Evolutionary conservation across 2,797 vertebrate species (phyloP), one percentile per base, ranked within the genome.

Genomic region (Eospalax fontanierii): DNA sequence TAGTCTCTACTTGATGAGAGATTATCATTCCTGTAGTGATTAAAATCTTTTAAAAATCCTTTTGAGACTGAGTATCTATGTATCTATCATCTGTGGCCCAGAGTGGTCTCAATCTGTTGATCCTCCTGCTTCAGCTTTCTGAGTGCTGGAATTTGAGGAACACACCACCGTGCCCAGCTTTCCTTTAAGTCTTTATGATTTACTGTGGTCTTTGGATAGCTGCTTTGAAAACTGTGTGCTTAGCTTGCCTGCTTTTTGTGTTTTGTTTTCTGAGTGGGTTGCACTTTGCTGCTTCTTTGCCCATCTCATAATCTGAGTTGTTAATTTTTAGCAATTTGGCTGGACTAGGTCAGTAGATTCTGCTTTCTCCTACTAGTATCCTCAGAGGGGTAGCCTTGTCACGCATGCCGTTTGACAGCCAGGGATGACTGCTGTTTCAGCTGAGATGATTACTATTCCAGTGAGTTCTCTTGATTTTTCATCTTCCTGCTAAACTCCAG

Each of bases 211-310:
- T 88, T 89, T 93, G 61, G 91, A 91, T 66, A 78, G 46, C 54
- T 89, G 19, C 73, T 76, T 70, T 85, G 40, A 93, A 82, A 40
- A 15, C 6, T 63, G 28, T 89, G 40, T 70, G 76, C n/a, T n/a
- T n/a, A n/a, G n/a, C n/a, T 71, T 70, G 26, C 73, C 40, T 80
- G 30, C 24, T 35, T 88, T 79, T 71, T 93, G 30, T 79, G 24
- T 35, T 61, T 28, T 61, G 12, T 9, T 24, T 61, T 28, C 22
- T 63, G 7, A 61, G 50, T 80, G 73, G 35, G 33, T 81, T 24
- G 26, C 9, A 85, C 16, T 91, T 93, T 46, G n/a, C 9, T 91
- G n/a, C 75, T 93, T 88, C 59, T 88, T 95, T 80, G 50, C 40
- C 33, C 65, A 22, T 80, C 30, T 91, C 38, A 14, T 80, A 70